A percentile compares a stretch with the other conserved stretches of the same genome.
Conservation (phyloP, 2,888 invertebrate species). For the Gasteruption jaculator region DNA sequence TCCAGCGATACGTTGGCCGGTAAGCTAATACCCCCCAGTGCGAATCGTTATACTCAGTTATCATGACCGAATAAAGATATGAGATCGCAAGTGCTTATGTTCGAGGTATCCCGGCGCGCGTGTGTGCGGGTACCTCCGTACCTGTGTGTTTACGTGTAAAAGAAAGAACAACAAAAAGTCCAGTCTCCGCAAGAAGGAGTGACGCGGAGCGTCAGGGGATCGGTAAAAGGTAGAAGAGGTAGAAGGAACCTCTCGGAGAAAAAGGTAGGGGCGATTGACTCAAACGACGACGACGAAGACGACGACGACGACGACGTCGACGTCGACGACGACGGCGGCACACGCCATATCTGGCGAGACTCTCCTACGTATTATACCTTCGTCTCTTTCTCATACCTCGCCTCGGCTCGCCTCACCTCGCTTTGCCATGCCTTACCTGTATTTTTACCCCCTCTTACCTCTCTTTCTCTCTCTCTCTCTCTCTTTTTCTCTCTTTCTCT, state of each 20-base stretch:
- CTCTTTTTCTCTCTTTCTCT: constrained; percentile 20
- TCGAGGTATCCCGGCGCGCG: constrained; percentile 4
- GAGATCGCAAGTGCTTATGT: constrained; percentile 27
- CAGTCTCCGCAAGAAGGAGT: constrained; percentile 9
- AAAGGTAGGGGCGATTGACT: constrained; percentile 17
- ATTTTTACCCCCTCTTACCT: constrained; percentile 19
- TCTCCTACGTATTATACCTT: constrained; percentile 44
- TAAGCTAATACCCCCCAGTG: too few species aligned
- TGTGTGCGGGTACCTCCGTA: too few species aligned
- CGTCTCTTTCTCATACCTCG: constrained; percentile 27
- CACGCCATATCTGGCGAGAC: constrained; percentile 49
- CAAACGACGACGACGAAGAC: constrained; percentile 12
- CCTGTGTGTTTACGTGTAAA: too few species aligned
- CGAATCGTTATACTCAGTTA: too few species aligned
- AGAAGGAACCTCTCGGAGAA: constrained; percentile 4
- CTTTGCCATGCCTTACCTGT: constrained; percentile 25
- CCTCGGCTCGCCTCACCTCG: constrained; percentile 23
- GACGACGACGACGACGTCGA: constrained; percentile 13
- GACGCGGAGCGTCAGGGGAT: constrained; percentile 8
- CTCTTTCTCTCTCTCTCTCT: constrained; percentile 24
- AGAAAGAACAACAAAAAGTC: constrained; percentile 5
- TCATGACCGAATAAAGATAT: constrained; percentile 38
- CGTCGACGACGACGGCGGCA: constrained; percentile 30
- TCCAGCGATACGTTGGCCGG: too few species aligned
- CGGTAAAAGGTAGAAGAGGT: constrained; percentile 5